Evolutionary conservation across 2,888 invertebrate species (phyloP).

Genomic region (Formica aserva): DNA sequence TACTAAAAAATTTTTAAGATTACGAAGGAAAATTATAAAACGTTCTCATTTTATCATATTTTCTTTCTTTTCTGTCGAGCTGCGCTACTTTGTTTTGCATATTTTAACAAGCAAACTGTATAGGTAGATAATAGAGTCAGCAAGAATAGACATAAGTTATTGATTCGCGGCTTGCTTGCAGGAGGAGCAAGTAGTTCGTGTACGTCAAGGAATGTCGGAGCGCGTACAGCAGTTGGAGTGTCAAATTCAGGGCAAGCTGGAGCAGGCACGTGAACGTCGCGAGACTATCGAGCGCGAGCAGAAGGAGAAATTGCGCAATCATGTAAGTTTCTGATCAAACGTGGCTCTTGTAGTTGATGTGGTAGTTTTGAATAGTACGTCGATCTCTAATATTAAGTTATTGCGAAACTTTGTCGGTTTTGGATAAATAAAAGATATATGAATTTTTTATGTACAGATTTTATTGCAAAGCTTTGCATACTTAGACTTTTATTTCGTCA

Average conservation of each 20-base stretch:
- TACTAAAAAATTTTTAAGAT: background rate
- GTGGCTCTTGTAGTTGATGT: constrained; percentile 1
- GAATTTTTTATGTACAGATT: background rate
- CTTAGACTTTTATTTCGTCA: background rate
- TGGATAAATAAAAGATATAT: background rate
- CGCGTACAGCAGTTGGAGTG: constrained; percentile 90
- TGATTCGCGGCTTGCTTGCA: constrained; percentile 79
- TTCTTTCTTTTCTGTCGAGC: background rate
- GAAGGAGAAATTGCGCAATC: constrained; percentile 91
- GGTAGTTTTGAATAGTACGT: constrained; percentile 19
- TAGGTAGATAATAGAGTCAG: constrained; percentile 22
- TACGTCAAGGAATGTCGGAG: constrained; percentile 89
- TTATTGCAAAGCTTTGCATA: background rate
- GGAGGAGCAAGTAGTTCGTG: constrained; percentile 92
- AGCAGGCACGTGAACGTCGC: constrained; percentile 90
- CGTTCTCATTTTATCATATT: background rate
- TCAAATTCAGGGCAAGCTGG: constrained; percentile 90
- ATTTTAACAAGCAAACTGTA: constrained; percentile 33
- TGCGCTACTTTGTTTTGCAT: constrained; percentile 26
- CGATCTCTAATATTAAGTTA: constrained; percentile 18
- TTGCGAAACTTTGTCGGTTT: constrained; percentile 10
- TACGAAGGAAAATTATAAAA: background rate
- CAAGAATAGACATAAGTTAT: constrained; percentile 34
- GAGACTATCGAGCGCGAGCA: constrained; percentile 92
- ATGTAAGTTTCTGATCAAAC: constrained; percentile 89